These are phyloP conservation scores for Anarsia innoxiella DNA, from an alignment of 2,888 invertebrate genomes.

Conservation along the genomic window DNA sequence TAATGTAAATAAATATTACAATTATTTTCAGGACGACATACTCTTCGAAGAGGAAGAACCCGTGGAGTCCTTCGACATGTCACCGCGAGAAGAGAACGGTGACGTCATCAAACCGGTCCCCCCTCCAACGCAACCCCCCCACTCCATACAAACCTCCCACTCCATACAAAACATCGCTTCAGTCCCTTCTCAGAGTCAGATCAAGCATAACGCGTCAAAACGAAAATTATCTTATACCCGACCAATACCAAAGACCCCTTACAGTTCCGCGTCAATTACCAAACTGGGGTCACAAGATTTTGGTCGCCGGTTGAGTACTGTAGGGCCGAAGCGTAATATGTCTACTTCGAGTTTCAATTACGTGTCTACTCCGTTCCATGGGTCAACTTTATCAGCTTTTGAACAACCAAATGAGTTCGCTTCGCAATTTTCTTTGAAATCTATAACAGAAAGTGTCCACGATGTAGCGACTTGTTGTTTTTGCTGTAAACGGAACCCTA, in stretches of 20 bases:
- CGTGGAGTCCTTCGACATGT: conserved; percentile 35
- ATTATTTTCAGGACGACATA: conserved; percentile 57
- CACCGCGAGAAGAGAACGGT: no score
- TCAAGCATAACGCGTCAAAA: conserved; percentile 49
- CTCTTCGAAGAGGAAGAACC: conserved; percentile 62
- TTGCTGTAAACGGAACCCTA: conserved; percentile 51
- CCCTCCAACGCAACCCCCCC: no score
- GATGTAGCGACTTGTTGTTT: conserved; percentile 64
- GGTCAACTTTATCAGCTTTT: conserved; percentile 85
- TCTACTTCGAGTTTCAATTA: conserved; percentile 90
- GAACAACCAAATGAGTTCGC: conserved; percentile 85
- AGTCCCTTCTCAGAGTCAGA: conserved; percentile 30
- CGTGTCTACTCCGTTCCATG: conserved; percentile 88
- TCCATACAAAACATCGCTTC: conserved; percentile 5
- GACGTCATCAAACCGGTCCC: no score
- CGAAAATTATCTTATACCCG: conserved; percentile 51
- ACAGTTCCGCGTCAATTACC: conserved; percentile 77
- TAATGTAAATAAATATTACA: no score
- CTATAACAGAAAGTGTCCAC: conserved; percentile 76
- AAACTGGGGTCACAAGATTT: conserved; percentile 58
- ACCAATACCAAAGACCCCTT: conserved; percentile 44
- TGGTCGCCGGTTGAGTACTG: conserved; percentile 44
- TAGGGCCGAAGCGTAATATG: conserved; percentile 77
- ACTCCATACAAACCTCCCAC: no score
- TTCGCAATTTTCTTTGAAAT: conserved; percentile 84